phyloP scores from a whole-genome alignment of 2,888 invertebrate species.

The Eupeodes luniger region DNA sequence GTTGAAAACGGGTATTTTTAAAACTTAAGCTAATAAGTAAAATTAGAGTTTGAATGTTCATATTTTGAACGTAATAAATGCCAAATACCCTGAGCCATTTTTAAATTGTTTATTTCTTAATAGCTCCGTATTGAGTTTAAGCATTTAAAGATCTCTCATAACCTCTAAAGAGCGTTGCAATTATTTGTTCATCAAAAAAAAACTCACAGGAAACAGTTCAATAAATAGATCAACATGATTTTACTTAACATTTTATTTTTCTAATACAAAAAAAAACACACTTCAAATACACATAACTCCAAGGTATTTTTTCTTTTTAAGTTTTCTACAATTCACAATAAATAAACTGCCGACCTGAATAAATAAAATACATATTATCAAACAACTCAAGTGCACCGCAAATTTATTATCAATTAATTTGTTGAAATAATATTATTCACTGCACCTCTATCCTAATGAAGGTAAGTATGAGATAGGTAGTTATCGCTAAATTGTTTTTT shows the following conservation, averaged over 20 bases:
- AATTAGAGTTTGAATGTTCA: no score
- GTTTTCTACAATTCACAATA: background rate
- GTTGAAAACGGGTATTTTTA: no score
- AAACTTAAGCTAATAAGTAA: no score
- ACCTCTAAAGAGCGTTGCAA: no score
- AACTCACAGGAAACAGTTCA: no score
- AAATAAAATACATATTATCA: slow-evolving; percentile 7
- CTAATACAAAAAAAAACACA: background rate
- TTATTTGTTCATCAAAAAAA: no score
- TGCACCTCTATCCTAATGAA: background rate
- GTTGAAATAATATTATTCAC: slow-evolving; percentile 1
- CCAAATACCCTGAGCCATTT: no score
- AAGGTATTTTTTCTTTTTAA: background rate
- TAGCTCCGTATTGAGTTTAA: no score
- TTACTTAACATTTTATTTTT: background rate
- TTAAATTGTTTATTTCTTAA: no score
- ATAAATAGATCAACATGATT: background rate
- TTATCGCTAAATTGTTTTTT: background rate
- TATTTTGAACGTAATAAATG: no score
- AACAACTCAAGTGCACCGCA: slow-evolving; percentile 23
- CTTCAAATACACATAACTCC: background rate
- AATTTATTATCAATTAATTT: slow-evolving; percentile 19
- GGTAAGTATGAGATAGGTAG: background rate
- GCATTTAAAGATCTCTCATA: no score
- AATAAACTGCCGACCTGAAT: slow-evolving; percentile 16